Base-by-base conservation (phyloP, 2,797 vertebrate species). In the Gallinago nigripennis region DNA sequence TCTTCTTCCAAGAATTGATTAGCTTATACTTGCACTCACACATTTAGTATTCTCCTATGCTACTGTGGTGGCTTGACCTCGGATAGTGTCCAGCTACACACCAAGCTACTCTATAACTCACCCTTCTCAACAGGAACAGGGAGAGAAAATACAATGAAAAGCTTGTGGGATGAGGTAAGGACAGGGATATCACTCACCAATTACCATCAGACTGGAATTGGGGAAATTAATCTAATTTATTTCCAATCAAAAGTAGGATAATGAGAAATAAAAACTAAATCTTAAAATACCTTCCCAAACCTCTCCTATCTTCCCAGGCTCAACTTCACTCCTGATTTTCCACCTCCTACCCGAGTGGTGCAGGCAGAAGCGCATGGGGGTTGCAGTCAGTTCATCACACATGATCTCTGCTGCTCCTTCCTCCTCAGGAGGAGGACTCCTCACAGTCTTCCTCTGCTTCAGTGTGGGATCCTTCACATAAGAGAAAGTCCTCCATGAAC, bases 111-210 rank as follows among this genome's bases (percentile, higher is more conserved):
- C 41, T 41, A 21, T 43, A 7, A 30, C 4, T 80, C 21, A 12
- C 3, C 14, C 9, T 60, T 20, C 31, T 70, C 28, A 80, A 65
- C 4, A 70, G 17, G 20, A 63, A 63, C 16, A 57, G 13, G 20
- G 19, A 4, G 5, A 61, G 28, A 39, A 82, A 84, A 66, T 11
- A 33, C 0, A 0, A 33, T 1, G 0, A 65, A 65, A 43, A 50
- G 3, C 8, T 53, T 4, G 5, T 33, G n/a, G 16, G 7, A 30
- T 8, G 3, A 31, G 16, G 43, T 30, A 65, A 45, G 16, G 51
- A 45, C n/a, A 51, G 16, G 18, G 17, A 53, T 28, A 30, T 53
- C 16, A 30, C 28, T 45, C 31, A 61, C 8, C 25, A 69, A 16
- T 69, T 69, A 48, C 21, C 2, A 0, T 17, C 46, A 37, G 11